phyloP scores from a whole-genome alignment of 2,113 vertebrate genomes.

The Paramormyrops kingsleyae region DNA sequence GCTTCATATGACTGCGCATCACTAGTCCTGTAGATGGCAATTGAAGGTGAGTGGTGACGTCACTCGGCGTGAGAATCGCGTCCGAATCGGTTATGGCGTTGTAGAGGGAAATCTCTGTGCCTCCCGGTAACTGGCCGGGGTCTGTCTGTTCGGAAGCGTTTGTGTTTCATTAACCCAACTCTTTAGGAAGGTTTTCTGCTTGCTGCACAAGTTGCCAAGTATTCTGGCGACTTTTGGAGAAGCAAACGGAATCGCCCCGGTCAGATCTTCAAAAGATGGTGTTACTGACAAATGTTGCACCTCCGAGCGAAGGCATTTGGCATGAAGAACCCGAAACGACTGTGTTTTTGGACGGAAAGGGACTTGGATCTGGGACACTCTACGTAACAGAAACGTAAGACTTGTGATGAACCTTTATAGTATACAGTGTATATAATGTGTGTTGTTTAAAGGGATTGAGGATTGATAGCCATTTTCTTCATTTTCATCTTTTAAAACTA shows the following conservation, averaged over 20 bases:
- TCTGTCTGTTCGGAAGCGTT: background rate
- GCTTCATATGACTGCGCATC: background rate
- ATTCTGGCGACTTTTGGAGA: background rate
- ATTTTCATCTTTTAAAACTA: background rate
- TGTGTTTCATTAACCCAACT: background rate
- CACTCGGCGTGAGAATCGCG: background rate
- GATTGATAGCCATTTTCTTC: background rate
- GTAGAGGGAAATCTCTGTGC: background rate
- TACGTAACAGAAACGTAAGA: conserved; percentile 85
- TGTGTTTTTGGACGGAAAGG: conserved; percentile 76
- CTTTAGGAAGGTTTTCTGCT: background rate
- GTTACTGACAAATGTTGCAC: conserved; percentile 68
- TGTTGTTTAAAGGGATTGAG: background rate
- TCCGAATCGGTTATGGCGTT: background rate
- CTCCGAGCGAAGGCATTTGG: conserved; percentile 75
- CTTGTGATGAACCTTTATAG: background rate
- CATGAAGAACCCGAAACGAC: conserved; percentile 78
- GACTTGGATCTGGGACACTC: conserved; percentile 77
- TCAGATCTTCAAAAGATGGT: conserved; percentile 54
- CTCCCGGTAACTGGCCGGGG: background rate
- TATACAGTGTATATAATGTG: background rate
- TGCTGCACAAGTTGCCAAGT: background rate
- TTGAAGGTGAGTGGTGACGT: background rate
- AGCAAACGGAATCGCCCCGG: background rate
- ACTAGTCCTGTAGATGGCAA: background rate